phyloP scores from a whole-genome alignment of 1,140 invertebrate genomes.

The Zaprionus ghesquierei region DNA sequence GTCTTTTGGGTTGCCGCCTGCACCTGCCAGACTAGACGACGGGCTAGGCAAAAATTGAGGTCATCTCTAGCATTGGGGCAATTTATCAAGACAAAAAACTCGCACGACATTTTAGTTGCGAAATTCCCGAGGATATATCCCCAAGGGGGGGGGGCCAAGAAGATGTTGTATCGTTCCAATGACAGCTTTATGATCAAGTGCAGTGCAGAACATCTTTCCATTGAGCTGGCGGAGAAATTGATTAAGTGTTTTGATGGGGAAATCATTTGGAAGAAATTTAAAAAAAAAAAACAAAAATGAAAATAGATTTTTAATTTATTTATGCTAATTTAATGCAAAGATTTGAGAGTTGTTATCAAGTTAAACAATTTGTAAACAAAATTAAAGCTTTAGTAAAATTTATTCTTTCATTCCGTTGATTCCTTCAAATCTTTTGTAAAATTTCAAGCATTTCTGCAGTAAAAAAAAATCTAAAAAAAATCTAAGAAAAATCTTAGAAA shows the following conservation, averaged over 20 bases:
- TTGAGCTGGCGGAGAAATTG: not conserved
- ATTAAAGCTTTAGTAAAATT: too few relatives aligned
- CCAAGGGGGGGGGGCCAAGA: not conserved
- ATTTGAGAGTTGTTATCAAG: not conserved
- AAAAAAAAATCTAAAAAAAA: not conserved
- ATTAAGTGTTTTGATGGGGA: not conserved
- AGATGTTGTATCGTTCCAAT: not conserved
- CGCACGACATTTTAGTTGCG: slow-evolving; percentile 56
- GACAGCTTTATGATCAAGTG: not conserved
- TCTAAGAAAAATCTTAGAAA: not conserved
- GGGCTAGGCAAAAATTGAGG: slow-evolving; percentile 47
- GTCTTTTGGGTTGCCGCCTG: slow-evolving; percentile 7
- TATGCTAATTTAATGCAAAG: not conserved
- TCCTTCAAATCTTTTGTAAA: not conserved
- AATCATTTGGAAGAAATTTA: not conserved
- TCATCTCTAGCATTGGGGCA: slow-evolving; percentile 43
- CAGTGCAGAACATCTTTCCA: not conserved
- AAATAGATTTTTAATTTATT: not conserved
- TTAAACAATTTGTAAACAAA: not conserved
- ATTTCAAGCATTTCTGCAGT: not conserved
- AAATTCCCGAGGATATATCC: slow-evolving; percentile 38
- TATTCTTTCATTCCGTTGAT: not conserved
- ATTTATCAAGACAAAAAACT: slow-evolving; percentile 53
- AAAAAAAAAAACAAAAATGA: not conserved
- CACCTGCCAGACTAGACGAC: slow-evolving; percentile 51